Conservation (phyloP, 2,888 invertebrate species). For the Colostygia pectinataria region DNA sequence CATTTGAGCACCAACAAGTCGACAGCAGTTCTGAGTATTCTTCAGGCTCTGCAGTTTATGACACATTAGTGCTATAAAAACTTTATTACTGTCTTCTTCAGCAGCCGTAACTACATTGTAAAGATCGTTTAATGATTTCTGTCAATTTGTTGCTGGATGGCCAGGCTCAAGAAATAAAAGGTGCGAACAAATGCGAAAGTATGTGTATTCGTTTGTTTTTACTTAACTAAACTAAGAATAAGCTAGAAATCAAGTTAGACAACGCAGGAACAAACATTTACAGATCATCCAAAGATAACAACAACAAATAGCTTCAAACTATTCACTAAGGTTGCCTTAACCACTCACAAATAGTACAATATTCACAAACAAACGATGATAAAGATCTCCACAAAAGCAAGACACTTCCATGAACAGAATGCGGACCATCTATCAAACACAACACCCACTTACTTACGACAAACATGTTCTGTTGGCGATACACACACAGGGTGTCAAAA, state of each 20-base stretch:
- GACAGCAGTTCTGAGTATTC: neutral
- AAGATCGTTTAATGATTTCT: slow-evolving; percentile 15
- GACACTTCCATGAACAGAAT: slow-evolving; percentile 5
- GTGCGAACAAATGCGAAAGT: too few relatives aligned
- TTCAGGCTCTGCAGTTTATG: slow-evolving; percentile 17
- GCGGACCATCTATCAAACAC: slow-evolving; percentile 16
- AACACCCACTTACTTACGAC: slow-evolving; percentile 18
- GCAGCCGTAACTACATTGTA: slow-evolving; percentile 21
- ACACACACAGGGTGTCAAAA: slow-evolving; percentile 6
- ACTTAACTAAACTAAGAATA: too few relatives aligned
- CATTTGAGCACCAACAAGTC: neutral
- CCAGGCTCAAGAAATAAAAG: neutral
- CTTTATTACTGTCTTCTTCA: slow-evolving; percentile 16
- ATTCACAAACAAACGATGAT: slow-evolving; percentile 8
- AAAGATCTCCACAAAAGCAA: slow-evolving; percentile 7
- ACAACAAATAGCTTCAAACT: too few relatives aligned
- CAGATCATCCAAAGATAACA: too few relatives aligned
- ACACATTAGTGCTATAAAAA: slow-evolving; percentile 20
- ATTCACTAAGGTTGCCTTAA: neutral
- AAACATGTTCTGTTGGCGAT: slow-evolving; percentile 3
- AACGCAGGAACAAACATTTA: too few relatives aligned
- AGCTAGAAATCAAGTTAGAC: too few relatives aligned
- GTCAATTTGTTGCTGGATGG: slow-evolving; percentile 12
- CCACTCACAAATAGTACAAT: neutral
- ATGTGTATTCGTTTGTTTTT: too few relatives aligned